Percentiles rank a stretch among this genome's conserved stretches.
Evolutionary conservation across 1,140 invertebrate genomes (phyloP).

Genomic region (Anastatus disparis): DNA sequence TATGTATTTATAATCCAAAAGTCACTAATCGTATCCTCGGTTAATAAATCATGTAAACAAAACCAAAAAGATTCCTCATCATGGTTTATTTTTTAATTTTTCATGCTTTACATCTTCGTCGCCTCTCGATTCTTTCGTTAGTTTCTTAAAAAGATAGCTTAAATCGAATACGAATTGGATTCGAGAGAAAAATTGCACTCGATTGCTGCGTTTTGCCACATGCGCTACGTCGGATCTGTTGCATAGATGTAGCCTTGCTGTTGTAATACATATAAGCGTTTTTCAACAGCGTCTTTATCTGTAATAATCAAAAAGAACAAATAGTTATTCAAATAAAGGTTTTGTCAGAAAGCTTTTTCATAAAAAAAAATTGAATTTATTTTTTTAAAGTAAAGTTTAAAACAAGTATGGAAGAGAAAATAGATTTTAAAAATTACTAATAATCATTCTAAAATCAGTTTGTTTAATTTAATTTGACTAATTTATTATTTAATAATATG

Average conservation of each 20-base stretch:
- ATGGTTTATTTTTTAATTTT: slow-evolving; percentile 38
- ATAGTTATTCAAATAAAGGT: no score
- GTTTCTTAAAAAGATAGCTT: slow-evolving; percentile 48
- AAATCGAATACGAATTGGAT: slow-evolving; percentile 46
- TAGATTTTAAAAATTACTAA: no score
- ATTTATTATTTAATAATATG: no score
- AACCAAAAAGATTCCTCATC: slow-evolving; percentile 44
- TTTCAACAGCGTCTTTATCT: slow-evolving; percentile 95
- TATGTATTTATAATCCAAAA: slow-evolving; percentile 47
- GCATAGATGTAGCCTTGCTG: slow-evolving; percentile 85
- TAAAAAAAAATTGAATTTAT: no score
- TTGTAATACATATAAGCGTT: slow-evolving; percentile 85
- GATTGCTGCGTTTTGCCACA: slow-evolving; percentile 49
- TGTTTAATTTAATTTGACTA: no score
- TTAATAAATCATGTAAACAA: slow-evolving; percentile 58
- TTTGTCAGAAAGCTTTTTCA: no score
- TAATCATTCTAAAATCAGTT: no score
- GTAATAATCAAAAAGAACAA: no score
- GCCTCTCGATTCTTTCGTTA: slow-evolving; percentile 33
- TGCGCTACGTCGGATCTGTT: slow-evolving; percentile 70
- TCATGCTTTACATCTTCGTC: slow-evolving; percentile 43
- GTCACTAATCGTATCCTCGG: slow-evolving; percentile 41
- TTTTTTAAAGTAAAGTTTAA: no score
- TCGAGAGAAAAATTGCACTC: slow-evolving; percentile 46
- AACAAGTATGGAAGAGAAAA: no score